Evolutionary conservation across 2,888 invertebrate genomes (phyloP), one percentile per base, ranked within the genome.

Genomic region (Schizaphis graminum): DNA sequence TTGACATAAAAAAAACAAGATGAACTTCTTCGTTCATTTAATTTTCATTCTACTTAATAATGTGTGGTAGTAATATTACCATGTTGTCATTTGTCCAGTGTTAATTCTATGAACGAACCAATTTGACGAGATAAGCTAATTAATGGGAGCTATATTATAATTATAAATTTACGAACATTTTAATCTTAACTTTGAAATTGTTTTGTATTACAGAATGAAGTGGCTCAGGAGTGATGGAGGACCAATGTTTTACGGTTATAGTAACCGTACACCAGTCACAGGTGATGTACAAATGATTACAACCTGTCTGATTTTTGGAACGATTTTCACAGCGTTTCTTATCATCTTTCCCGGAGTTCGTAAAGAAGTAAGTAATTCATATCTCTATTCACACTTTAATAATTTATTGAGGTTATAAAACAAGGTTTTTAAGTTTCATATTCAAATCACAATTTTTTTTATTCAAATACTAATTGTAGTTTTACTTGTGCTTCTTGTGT

Each of bases 171-270:
- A 41, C 2, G 8, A 3, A 21, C 7, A 35, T 35, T 21, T 35
- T 21, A 3, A 77, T 86, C 28, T 49, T 86, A 86, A 86, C 7
- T 49, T 47, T 28, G 28, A 44, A 26, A 7, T 86, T 26, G 47
- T 87, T 87, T 47, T 35, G 24, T 89, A 16, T 57, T 44, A 7
- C 41, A 94, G 93, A 67, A 94, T 94, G 93, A 93, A 88, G 93
- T 99, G 98, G 99, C 99, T 99, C 96, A 98, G 99, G 96, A 98
- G 97, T 96, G 98, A 99, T 97, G 99, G 99, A 96, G 99, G 98
- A 95, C 99, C 99, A 95, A 99, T 99, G 95, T 97, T 99, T 95
- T 99, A 99, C 96, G 98, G 98, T 96, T 98, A 98, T 96, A 98
- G 98, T 96, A 99, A 99, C 96, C 97, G 99, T 95, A 99, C 99